phyloP scores from a whole-genome alignment of 1,140 invertebrate genomes.

The Triops cancriformis region DNA sequence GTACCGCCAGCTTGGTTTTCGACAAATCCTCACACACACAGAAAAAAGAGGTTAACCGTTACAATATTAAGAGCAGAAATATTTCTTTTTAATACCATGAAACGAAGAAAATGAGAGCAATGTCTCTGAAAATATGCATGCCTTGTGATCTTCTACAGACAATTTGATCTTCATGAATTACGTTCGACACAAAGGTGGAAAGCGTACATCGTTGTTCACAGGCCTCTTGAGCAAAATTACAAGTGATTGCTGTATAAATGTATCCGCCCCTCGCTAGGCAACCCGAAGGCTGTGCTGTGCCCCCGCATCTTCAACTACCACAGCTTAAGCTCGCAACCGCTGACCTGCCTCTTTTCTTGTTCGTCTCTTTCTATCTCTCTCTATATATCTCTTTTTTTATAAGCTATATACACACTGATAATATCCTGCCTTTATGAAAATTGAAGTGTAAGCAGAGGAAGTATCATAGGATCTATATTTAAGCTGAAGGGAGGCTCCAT shows the following conservation, averaged over 20 bases:
- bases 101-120: too few species aligned
- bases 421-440: background rate
- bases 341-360: background rate
- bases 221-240: background rate
- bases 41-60: too few species aligned
- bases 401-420: background rate
- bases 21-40: background rate
- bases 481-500: conserved; percentile 12
- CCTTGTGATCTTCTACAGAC: background rate
- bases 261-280: background rate
- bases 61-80: too few species aligned
- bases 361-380: background rate
- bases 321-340: background rate
- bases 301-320: background rate
- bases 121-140: too few species aligned
- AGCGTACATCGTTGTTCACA: background rate
- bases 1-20: too few species aligned
- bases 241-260: conserved; percentile 1
- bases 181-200: background rate
- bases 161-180: background rate
- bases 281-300: background rate
- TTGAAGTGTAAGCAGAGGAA: background rate
- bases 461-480: background rate
- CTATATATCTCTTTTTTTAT: background rate
- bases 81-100: too few species aligned